Evolutionary conservation across 2,888 invertebrate species (phyloP), one percentile per base, ranked within the genome.

Genomic region (Tipula vernalis): DNA sequence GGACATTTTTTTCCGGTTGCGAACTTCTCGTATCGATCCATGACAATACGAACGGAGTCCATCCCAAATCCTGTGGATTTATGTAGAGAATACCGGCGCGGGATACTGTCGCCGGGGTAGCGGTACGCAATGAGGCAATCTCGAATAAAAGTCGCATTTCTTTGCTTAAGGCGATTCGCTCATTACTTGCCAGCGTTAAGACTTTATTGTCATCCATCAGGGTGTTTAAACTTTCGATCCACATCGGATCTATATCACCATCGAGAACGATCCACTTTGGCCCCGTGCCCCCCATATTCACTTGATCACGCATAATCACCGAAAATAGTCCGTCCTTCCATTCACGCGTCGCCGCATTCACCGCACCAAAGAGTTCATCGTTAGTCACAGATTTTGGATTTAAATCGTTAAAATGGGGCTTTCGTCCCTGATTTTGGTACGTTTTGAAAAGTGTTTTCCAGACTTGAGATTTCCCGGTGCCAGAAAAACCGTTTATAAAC

Each of bases 121-220:
- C 98, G 0, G 97, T 97, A 89, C 96, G 94, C 89, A 98, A 92
- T 89, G 95, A 96, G 3, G 97, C 95, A 89, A 98, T 98, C 92
- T 98, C 98, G 91, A 98, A 98, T n/a, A 98, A 91, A 15, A 98
- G 92, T 86, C 98, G 93, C 98, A 98, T 98, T 41, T 94, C 93
- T 88, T 95, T 95, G 0, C 97, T 98, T 86, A 98, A 92, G 0
- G 98, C 97, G 87, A 98, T 98, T 87, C 98, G 94, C 91, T 98
- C 98, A 90, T 98, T 98, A 91, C 98, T 98, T 5, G 98, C 98
- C 89, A 98, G 91, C 0, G 98, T 98, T 88, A 98, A 91, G 5
- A 95, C 96, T 93, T 98, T 98, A 91, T 98, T 98, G 90, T 98
- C 98, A 91, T 98, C 98, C 98, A 98, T 98, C 18, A 98, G 95